A percentile compares a stretch with the other conserved stretches of the same genome.
phyloP scores from a whole-genome alignment of 2,113 vertebrate species.

The Suricata suricatta region DNA sequence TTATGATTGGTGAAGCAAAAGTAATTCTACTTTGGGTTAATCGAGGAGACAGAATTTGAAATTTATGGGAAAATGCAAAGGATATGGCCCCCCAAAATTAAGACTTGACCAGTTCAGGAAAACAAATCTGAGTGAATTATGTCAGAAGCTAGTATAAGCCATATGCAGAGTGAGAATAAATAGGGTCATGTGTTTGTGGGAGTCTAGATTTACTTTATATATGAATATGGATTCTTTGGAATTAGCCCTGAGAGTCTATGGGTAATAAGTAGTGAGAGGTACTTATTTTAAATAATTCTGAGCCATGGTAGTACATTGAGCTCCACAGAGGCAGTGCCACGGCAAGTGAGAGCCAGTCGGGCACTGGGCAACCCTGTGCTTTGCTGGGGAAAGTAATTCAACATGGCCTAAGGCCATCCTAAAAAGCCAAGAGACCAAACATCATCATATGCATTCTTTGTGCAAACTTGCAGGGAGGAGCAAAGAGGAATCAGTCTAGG shows the following conservation, averaged over 20 bases:
- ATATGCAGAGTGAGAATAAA: neutral
- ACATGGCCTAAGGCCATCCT: neutral
- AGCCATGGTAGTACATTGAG: neutral
- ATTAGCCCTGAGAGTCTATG: neutral
- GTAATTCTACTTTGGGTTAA: neutral
- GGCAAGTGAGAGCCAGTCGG: neutral
- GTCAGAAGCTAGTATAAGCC: neutral
- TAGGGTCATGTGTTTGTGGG: neutral
- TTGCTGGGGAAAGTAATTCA: neutral
- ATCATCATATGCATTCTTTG: neutral
- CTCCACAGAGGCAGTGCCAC: neutral
- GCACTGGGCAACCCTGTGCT: neutral
- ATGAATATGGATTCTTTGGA: neutral
- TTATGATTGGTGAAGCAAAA: neutral
- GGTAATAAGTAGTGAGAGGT: neutral
- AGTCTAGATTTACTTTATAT: neutral
- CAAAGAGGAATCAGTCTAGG: neutral
- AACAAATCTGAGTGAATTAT: neutral
- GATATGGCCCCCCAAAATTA: neutral
- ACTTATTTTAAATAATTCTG: neutral
- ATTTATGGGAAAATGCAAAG: neutral
- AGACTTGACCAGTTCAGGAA: neutral
- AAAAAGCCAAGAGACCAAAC: neutral
- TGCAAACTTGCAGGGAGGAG: neutral
- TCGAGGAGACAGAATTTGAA: neutral